These are phyloP conservation scores for Passer domesticus DNA, from an alignment of 2,113 vertebrate genomes.

Conservation along the genomic window DNA sequence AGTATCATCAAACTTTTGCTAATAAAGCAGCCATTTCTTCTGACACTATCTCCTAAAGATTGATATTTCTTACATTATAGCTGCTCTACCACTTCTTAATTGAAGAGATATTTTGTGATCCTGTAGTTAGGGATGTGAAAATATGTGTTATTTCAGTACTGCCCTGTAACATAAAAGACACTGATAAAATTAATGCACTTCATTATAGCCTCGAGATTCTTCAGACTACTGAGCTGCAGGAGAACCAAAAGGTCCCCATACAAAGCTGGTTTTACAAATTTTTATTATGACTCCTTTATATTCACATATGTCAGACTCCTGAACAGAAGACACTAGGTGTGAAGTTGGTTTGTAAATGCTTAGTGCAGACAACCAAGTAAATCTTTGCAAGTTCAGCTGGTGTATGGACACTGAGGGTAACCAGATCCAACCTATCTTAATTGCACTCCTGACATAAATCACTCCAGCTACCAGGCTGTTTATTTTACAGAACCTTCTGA, in stretches of 20 bases:
- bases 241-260: background rate
- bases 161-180: background rate
- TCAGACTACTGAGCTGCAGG: background rate
- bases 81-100: slow-evolving; percentile 3
- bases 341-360: background rate
- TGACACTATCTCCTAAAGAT: background rate
- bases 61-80: background rate
- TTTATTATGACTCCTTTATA: background rate
- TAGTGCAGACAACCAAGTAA: background rate
- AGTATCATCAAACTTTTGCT: slow-evolving; percentile 26
- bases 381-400: background rate
- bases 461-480: background rate
- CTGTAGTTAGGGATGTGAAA: background rate
- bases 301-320: background rate
- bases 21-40: slow-evolving; percentile 42
- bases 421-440: background rate
- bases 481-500: background rate
- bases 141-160: background rate
- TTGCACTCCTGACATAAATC: background rate
- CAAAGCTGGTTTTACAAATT: background rate
- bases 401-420: background rate
- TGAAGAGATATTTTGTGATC: background rate
- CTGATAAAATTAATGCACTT: background rate
- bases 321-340: background rate
- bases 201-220: background rate